Evolutionary conservation across 2,888 invertebrate genomes (phyloP).

Genomic region (Andrena praecox): DNA sequence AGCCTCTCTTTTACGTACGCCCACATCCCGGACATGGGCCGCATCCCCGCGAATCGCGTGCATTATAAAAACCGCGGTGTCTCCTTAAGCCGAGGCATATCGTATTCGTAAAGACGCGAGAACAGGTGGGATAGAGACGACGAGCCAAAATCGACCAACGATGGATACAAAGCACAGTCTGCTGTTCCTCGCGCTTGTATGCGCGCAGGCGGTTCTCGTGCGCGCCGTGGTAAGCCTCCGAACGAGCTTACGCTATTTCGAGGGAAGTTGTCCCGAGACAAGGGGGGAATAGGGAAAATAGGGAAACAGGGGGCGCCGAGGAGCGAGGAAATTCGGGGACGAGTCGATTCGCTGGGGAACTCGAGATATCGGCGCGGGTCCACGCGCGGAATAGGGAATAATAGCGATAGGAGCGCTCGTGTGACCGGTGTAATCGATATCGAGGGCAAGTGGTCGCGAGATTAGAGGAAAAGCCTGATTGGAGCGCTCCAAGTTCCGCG

Average conservation of each 20-base stretch:
- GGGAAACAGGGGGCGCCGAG: not conserved
- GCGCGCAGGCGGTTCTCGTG: conserved; percentile 63
- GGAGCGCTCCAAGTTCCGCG: conserved; percentile 18
- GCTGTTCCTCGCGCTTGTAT: conserved; percentile 52
- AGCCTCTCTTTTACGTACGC: conserved; percentile 70
- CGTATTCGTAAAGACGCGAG: conserved; percentile 13
- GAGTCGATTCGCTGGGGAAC: not conserved
- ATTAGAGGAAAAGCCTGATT: conserved; percentile 38
- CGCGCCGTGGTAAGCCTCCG: conserved; percentile 71
- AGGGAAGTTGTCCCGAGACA: no score
- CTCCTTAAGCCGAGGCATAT: conserved; percentile 22
- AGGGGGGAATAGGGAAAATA: no score
- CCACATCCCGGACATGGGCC: conserved; percentile 79
- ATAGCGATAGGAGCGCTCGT: conserved; percentile 22
- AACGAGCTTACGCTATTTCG: conserved; percentile 5
- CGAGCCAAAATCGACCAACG: not conserved
- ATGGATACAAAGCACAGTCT: conserved; percentile 47
- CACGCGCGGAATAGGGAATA: not conserved
- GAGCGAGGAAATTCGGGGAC: not conserved
- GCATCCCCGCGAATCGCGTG: conserved; percentile 62
- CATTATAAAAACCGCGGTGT: conserved; percentile 73
- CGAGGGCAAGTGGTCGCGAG: conserved; percentile 24
- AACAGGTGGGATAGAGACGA: not conserved
- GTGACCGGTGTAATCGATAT: conserved; percentile 33
- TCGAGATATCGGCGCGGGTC: conserved; percentile 17